Conservation (phyloP, 2,888 invertebrate species). For the Harpalus rufipes region DNA sequence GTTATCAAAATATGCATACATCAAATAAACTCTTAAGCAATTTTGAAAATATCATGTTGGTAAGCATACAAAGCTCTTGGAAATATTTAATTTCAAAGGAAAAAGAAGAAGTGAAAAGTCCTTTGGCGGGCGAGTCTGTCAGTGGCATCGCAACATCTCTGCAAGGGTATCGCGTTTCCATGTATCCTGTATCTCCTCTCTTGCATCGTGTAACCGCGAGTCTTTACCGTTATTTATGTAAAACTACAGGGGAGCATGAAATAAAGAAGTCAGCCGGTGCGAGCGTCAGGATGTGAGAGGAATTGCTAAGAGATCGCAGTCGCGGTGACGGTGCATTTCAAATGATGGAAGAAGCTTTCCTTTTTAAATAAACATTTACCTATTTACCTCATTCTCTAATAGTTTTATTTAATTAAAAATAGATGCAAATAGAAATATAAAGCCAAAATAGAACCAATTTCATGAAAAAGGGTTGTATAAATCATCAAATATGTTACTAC, state of each 20-base stretch:
- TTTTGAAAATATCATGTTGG: slow-evolving; percentile 31
- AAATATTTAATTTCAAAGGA: slow-evolving; percentile 55
- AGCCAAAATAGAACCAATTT: no score
- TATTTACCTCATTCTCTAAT: no score
- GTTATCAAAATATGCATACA: slow-evolving; percentile 23
- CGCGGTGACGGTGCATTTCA: not conserved
- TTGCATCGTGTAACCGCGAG: slow-evolving; percentile 17
- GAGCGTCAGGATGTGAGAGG: slow-evolving; percentile 20
- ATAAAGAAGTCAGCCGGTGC: slow-evolving; percentile 35
- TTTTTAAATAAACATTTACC: no score
- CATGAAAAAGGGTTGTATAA: no score
- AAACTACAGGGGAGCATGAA: slow-evolving; percentile 36
- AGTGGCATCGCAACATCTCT: slow-evolving; percentile 35
- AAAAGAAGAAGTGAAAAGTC: slow-evolving; percentile 42
- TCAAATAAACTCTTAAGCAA: slow-evolving; percentile 31
- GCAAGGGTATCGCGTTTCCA: not conserved
- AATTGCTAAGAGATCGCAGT: not conserved
- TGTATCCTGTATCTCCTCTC: not conserved
- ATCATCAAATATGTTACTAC: no score
- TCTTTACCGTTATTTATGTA: slow-evolving; percentile 53
- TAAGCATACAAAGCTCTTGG: slow-evolving; percentile 15
- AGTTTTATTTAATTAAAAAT: no score
- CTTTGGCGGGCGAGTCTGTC: slow-evolving; percentile 45
- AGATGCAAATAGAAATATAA: no score
- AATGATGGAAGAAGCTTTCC: no score